Evolutionary conservation across 1,140 invertebrate species (phyloP).

Genomic region (Drosophila lowei): DNA sequence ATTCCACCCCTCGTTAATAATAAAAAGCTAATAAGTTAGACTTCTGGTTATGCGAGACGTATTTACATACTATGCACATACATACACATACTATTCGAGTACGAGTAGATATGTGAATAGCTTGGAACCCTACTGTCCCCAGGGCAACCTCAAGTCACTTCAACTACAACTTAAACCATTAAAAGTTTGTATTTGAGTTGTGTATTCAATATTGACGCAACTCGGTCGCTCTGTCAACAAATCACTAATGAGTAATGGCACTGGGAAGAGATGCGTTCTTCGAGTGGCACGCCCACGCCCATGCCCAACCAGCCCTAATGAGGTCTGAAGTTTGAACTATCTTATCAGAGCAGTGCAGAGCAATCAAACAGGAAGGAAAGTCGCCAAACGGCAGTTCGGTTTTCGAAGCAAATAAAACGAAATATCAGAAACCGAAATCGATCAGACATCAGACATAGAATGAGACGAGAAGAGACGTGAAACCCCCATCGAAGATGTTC

Average conservation of each 20-base stretch:
- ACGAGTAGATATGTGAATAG: too few relatives aligned
- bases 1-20: too few relatives aligned
- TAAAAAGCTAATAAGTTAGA: too few relatives aligned
- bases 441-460: neutral
- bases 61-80: too few relatives aligned
- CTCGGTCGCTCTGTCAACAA: slow-evolving; percentile 37
- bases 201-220: slow-evolving; percentile 49
- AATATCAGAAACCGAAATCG: too few relatives aligned
- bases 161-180: slow-evolving; percentile 21
- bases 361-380: slow-evolving; percentile 5
- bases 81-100: too few relatives aligned
- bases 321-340: slow-evolving; percentile 24
- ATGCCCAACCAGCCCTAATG: slow-evolving; percentile 6
- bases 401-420: neutral
- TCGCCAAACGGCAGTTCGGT: neutral
- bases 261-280: neutral
- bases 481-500: too few relatives aligned
- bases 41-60: too few relatives aligned
- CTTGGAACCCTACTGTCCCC: neutral
- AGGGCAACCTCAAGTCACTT: slow-evolving; percentile 1
- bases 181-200: slow-evolving; percentile 2
- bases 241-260: slow-evolving; percentile 7
- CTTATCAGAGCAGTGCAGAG: slow-evolving; percentile 21
- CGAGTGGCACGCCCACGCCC: slow-evolving; percentile 15
- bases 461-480: too few relatives aligned